phyloP scores from a whole-genome alignment of 2,113 vertebrate species.

The Salminus brasiliensis region DNA sequence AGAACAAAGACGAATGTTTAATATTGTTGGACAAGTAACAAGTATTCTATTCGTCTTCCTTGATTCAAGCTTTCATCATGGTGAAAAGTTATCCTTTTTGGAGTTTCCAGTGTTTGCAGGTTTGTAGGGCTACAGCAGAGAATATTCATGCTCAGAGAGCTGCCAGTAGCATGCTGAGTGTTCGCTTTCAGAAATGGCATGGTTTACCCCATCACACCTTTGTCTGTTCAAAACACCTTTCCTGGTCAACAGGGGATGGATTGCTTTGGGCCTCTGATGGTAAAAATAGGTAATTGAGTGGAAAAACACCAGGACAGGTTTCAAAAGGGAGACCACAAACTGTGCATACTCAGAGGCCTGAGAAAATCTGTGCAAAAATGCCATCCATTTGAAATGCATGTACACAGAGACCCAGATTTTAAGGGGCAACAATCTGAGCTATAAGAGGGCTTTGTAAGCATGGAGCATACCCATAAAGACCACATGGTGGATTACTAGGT shows the following conservation, averaged over 20 bases:
- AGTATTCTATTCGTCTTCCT: no score
- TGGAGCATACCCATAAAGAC: background rate
- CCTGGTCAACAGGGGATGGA: background rate
- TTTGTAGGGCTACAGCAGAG: background rate
- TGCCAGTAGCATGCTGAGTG: background rate
- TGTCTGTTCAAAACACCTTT: constrained; percentile 5
- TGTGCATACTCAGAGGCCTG: background rate
- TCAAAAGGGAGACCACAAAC: background rate
- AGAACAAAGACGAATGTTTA: no score
- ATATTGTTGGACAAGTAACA: no score
- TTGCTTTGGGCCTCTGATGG: no score
- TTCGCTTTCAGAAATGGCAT: background rate
- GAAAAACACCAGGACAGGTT: background rate
- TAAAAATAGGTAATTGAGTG: background rate
- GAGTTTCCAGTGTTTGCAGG: background rate
- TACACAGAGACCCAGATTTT: background rate
- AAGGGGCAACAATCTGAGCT: background rate
- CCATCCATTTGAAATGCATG: background rate
- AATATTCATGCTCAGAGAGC: background rate
- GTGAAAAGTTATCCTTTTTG: background rate
- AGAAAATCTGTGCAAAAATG: background rate
- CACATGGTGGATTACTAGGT: background rate
- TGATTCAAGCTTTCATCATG: background rate
- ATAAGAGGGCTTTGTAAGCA: background rate
- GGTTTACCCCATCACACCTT: background rate